Conservation (phyloP, 1,140 invertebrate genomes). For the Pseudomyrmex cubaensis region DNA sequence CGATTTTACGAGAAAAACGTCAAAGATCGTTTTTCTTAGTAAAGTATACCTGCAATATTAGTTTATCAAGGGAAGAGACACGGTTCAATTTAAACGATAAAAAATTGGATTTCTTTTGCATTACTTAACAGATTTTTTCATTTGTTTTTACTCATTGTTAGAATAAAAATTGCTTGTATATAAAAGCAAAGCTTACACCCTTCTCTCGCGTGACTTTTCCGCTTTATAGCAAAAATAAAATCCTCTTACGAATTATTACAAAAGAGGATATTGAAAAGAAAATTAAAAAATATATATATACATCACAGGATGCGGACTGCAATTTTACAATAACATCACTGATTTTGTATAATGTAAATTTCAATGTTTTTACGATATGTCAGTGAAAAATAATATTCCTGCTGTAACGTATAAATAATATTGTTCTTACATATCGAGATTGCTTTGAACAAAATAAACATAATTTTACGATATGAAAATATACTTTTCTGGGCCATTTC, state of each 20-base stretch:
- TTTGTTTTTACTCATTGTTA: too few relatives aligned
- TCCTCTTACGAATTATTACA: too few relatives aligned
- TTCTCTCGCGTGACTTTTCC: too few relatives aligned
- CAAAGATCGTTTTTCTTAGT: neutral
- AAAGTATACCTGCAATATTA: too few relatives aligned
- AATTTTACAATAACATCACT: neutral
- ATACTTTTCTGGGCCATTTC: neutral
- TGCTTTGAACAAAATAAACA: neutral
- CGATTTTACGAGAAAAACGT: neutral
- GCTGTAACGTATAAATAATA: neutral
- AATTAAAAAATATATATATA: neutral
- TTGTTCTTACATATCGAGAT: neutral
- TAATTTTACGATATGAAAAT: neutral
- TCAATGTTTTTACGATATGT: neutral
- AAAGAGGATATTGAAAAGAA: neutral
- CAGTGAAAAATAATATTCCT: neutral
- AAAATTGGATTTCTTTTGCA: too few relatives aligned
- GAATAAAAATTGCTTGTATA: too few relatives aligned
- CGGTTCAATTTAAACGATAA: too few relatives aligned
- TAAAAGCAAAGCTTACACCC: too few relatives aligned
- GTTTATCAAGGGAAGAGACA: too few relatives aligned
- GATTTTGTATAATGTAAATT: neutral
- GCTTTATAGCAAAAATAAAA: too few relatives aligned
- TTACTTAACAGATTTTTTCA: too few relatives aligned
- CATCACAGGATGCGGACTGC: neutral